Percentiles rank a stretch among this genome's conserved stretches.
Conservation (phyloP, 2,888 invertebrate genomes). For the Perithous albicinctus region DNA sequence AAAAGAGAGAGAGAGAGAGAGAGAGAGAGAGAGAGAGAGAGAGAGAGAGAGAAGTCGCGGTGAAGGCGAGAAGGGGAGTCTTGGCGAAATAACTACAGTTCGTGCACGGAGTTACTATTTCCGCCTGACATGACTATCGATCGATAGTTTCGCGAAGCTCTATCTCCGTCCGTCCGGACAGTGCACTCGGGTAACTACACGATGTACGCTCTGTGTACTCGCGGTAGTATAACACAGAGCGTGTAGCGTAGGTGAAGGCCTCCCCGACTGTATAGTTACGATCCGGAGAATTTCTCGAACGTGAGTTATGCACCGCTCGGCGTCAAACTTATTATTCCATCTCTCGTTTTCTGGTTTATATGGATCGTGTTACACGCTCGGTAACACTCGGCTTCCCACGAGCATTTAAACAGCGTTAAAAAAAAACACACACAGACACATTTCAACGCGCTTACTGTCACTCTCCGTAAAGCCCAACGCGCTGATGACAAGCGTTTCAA, state of each 20-base stretch:
- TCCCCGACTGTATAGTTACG: constrained; percentile 19
- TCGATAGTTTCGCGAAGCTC: constrained; percentile 64
- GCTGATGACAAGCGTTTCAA: constrained; percentile 8
- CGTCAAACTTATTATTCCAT: constrained; percentile 51
- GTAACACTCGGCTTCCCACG: constrained; percentile 53
- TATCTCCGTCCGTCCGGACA: constrained; percentile 50
- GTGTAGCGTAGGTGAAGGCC: constrained; percentile 13
- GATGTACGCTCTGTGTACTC: constrained; percentile 9
- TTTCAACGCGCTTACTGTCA: constrained; percentile 1
- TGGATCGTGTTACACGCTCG: constrained; percentile 41
- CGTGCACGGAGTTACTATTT: constrained; percentile 65
- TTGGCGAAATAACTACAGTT: constrained; percentile 62
- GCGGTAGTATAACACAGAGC: neutral
- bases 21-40: constrained; percentile 11
- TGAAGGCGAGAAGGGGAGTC: constrained; percentile 13
- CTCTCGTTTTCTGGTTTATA: constrained; percentile 20
- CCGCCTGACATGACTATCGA: constrained; percentile 68
- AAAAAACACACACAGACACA: too few species aligned
- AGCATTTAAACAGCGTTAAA: constrained; percentile 52
- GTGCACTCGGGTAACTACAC: constrained; percentile 41
- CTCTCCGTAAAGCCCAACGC: neutral
- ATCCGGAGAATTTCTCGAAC: constrained; percentile 40
- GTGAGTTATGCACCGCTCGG: constrained; percentile 40
- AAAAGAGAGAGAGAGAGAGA: constrained; percentile 8
- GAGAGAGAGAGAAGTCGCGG: constrained; percentile 10